phyloP scores from a whole-genome alignment of 1,140 invertebrate genomes.

The Zaprionus ornatus region DNA sequence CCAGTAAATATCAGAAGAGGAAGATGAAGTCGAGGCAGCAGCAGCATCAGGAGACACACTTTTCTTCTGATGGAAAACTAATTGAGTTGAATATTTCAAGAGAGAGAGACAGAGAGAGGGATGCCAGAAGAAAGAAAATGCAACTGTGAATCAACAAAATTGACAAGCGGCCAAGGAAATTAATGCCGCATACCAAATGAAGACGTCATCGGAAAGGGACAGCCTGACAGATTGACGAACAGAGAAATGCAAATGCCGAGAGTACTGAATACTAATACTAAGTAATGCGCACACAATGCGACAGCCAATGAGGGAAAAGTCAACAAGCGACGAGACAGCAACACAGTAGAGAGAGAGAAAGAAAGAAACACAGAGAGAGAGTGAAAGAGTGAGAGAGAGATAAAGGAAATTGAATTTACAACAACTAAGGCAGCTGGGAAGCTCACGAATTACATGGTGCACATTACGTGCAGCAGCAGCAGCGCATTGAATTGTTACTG shows the following conservation, averaged over 20 bases:
- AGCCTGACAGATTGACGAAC: background rate
- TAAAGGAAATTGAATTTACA: conserved; percentile 77
- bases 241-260: conserved; percentile 38
- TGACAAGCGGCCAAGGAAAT: conserved; percentile 38
- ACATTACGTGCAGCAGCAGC: conserved; percentile 20
- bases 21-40: conserved; percentile 1
- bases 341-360: conserved; percentile 1
- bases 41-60: background rate
- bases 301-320: conserved; percentile 48
- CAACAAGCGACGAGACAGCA: conserved; percentile 46
- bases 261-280: conserved; percentile 42
- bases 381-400: background rate
- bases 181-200: conserved; percentile 40
- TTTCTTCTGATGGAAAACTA: conserved; percentile 45
- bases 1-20: conserved; percentile 6
- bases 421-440: conserved; percentile 59
- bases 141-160: conserved; percentile 8
- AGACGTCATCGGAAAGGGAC: conserved; percentile 23
- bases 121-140: background rate
- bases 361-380: conserved; percentile 2
- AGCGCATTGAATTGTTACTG: background rate
- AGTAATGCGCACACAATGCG: conserved; percentile 32
- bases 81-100: conserved; percentile 42
- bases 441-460: conserved; percentile 17
- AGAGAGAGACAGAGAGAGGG: background rate